A percentile compares a stretch with the other conserved stretches of the same genome.
phyloP scores from a whole-genome alignment of 1,140 invertebrate species.

The Helicoverpa armigera region DNA sequence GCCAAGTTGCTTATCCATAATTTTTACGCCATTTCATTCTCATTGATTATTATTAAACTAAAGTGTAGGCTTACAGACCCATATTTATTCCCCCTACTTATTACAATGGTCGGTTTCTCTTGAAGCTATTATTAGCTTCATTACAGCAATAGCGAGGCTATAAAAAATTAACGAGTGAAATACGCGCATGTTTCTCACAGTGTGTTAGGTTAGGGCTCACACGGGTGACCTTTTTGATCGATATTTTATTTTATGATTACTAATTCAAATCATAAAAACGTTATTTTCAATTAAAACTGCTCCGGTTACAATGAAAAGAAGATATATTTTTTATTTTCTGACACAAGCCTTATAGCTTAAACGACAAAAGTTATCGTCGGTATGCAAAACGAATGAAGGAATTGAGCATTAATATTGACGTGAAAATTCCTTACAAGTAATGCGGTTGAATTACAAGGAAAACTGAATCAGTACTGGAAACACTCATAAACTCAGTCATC shows the following conservation, averaged over 20 bases:
- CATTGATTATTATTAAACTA: not conserved
- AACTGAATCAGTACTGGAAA: no score
- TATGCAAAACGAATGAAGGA: no score
- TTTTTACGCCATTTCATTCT: not conserved
- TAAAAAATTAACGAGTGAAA: constrained; percentile 31
- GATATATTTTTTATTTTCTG: no score
- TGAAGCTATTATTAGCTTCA: constrained; percentile 24
- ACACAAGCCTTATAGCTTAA: no score
- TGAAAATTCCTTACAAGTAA: no score
- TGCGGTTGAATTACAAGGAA: no score
- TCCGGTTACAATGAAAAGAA: no score
- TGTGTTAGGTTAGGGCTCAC: not conserved
- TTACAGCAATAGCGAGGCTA: constrained; percentile 7
- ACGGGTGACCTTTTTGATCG: not conserved
- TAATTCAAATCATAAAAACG: not conserved
- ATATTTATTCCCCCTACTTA: not conserved
- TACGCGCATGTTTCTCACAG: constrained; percentile 12
- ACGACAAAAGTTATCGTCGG: no score
- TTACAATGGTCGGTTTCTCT: constrained; percentile 9
- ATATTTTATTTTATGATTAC: not conserved
- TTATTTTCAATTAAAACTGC: no score
- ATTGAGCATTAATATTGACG: no score
- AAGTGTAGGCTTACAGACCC: not conserved
- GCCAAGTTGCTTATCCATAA: no score
- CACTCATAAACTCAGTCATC: no score